A percentile compares a stretch with the other conserved stretches of the same genome.
Conservation (phyloP, 2,797 vertebrate species). For the Acridotheres tristis region DNA sequence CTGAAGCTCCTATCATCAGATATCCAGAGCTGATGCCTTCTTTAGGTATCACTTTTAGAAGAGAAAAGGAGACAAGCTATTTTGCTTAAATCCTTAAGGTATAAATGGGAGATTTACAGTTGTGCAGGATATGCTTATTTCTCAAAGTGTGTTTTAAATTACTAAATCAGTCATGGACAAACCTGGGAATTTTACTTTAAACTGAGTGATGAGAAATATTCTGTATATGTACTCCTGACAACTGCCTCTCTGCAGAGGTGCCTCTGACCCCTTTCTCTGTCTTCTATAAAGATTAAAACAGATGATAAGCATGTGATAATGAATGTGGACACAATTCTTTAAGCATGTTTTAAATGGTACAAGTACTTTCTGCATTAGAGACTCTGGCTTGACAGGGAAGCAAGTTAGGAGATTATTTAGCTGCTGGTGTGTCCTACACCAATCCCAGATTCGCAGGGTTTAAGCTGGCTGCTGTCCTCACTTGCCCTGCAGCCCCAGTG, state of each 20-base stretch:
- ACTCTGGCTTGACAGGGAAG: not conserved
- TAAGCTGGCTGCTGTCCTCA: conserved; percentile 31
- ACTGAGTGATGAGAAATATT: not conserved
- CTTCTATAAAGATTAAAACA: not conserved
- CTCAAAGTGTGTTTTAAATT: not conserved
- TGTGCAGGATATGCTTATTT: not conserved
- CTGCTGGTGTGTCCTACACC: not conserved
- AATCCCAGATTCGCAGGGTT: conserved; percentile 14
- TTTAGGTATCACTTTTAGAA: not conserved
- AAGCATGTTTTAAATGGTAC: not conserved
- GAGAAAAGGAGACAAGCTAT: not conserved
- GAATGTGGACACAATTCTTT: not conserved
- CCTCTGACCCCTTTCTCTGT: not conserved
- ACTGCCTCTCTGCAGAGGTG: not conserved
- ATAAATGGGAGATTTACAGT: not conserved
- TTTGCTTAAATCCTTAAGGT: not conserved
- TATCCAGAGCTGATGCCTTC: not conserved
- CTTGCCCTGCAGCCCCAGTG: not conserved
- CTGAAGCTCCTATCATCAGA: not conserved
- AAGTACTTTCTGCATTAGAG: not conserved
- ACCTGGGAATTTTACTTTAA: not conserved
- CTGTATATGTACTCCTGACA: not conserved
- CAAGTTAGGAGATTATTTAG: conserved; percentile 2
- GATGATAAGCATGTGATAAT: not conserved
- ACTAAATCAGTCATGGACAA: not conserved